Base-by-base conservation (phyloP, 2,113 vertebrate genomes). In the Brachyhypopomus gauderio region DNA sequence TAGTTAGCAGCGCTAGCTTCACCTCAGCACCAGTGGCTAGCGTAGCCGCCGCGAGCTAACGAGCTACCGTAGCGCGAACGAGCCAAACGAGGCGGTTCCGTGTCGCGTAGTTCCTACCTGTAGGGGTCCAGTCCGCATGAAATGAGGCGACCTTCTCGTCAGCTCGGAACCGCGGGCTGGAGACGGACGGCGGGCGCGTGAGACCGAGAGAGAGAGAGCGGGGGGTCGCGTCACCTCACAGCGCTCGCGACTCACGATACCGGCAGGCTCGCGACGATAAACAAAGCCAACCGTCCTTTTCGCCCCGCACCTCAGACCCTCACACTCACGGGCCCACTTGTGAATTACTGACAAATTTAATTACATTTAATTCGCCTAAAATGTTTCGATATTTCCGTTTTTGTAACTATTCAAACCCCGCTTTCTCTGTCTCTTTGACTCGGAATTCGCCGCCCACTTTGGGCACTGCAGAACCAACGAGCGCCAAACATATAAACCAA, bases 401-500 rank as follows among this genome's bases (percentile, higher is more conserved):
- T 84, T 22, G 72, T 69, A 85, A 78, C 85, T 81, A 89, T 91
- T 91, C 90, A 89, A 91, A 38, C 66, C 66, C 64, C 66, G 66
- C 66, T 83, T 41, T 30, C 72, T 70, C 85, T 83, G 80, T n/a
- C 56, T 77, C 75, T 77, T 66, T 52, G 45, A 52, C 45, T 52
- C 45, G 12, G 45, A 14, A 52, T 52, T 81, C 89, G 75, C 91
- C 92, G 90, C 91, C 90, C 89, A 91, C 90, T 85, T 79, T 84
- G 67, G 77, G 87, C 83, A 87, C 88, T 75, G 87, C 85, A 75
- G 85, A 83, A 84, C 86, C 89, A 87, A 91, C 90, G 92, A 91
- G 93, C 93, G 93, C 93, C 92, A 94, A 94, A 94, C 88, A 72
- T 36, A 83, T 63, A 1, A 25, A 3, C 93, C 92, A 93, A 93